Base-by-base conservation (phyloP, 2,888 invertebrate species). In the Byasa hedistus region DNA sequence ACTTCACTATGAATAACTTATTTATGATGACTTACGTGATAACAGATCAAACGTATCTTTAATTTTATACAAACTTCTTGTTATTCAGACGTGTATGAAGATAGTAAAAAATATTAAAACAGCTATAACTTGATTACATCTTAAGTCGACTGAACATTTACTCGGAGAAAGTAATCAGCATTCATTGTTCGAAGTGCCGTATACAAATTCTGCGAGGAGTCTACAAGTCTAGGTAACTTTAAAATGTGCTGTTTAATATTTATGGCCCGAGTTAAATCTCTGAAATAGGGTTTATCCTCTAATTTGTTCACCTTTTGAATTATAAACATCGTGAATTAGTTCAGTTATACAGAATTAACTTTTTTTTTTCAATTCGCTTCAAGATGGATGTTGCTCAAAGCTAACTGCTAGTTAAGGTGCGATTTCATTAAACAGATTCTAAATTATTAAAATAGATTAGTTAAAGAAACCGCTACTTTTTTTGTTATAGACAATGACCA, bases 251-350 rank as follows among this genome's bases (percentile, higher is more conserved):
- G 23, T 36, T 55, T 59, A 36, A 64, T 64, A 64, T 55, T 65
- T 24, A 55, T 48, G 39, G 32, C 27, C n/a, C 3, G 19, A 62
- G 15, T 61, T 55, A 44, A 62, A 56, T 62, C 62, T 62, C 44
- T 24, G 57, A 60, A 64, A 32, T 52, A 39, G 27, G 57, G 52
- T 67, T 67, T 59, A 61, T 62, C 64, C 56, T 65, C 23, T 67
- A 65, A 66, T 66, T 63, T 71, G 69, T 69, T 60, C 48, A 57
- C 56, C 55, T 60, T 71, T 71, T 68, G 65, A 65, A 68, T 61
- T 59, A 64, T 57, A 60, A 65, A 70, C 71, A 69, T 63, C 60
- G 68, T 64, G 61, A 68, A 68, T 64, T 67, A 60, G 64, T 68
- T 51, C 64, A 68, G 68, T 71, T 69, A 67, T 66, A 64, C 63